Conservation (phyloP, 2,113 vertebrate species). For the Syngnathus floridae region DNA sequence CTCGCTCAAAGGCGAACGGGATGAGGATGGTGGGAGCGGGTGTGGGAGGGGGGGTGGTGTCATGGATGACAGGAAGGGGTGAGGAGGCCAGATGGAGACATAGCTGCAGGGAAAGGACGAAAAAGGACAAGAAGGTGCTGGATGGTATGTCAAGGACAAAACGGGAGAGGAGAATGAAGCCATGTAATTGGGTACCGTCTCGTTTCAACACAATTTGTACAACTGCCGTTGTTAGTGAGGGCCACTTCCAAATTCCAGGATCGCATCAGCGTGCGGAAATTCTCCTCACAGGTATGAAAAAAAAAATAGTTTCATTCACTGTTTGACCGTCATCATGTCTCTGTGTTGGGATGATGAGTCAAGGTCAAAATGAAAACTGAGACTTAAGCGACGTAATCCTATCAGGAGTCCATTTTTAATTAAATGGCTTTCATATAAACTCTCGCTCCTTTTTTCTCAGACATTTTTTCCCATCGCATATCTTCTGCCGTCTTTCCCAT, state of each 20-base stretch:
- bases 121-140: neutral
- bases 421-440: conserved; percentile 36
- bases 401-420: conserved; percentile 50
- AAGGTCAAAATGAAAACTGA: conserved; percentile 32
- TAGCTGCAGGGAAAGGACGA: conserved; percentile 10
- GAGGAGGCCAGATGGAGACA: conserved; percentile 21
- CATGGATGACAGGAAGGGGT: conserved; percentile 10
- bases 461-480: conserved; percentile 48
- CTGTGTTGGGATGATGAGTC: conserved; percentile 4
- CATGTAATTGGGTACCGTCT: neutral
- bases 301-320: too few relatives aligned
- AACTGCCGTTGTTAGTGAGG: too few relatives aligned
- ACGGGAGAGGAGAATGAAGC: neutral
- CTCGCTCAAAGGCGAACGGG: conserved; percentile 27
- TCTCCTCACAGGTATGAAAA: too few relatives aligned
- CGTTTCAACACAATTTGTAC: neutral
- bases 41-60: neutral
- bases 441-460: conserved; percentile 28
- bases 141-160: conserved; percentile 36
- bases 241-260: too few relatives aligned
- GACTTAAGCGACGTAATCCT: conserved; percentile 35
- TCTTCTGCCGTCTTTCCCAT: conserved; percentile 58
- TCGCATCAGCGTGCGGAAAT: too few relatives aligned
- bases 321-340: conserved; percentile 21
- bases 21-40: conserved; percentile 13